These are phyloP conservation scores for Cervus canadensis DNA, from an alignment of 2,113 vertebrate genomes.

Conservation along the genomic window DNA sequence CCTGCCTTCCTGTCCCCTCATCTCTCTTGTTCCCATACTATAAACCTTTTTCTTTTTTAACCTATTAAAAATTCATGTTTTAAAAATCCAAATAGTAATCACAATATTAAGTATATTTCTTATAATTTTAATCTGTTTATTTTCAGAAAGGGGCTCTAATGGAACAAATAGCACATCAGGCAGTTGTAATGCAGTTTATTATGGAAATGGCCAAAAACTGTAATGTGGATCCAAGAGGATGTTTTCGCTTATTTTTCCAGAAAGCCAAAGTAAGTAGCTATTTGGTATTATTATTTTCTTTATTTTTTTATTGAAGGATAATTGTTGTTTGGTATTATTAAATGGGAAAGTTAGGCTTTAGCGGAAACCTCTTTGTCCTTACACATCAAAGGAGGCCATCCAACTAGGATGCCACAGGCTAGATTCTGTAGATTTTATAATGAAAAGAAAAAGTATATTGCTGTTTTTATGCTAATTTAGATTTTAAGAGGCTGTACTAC, in stretches of 20 bases:
- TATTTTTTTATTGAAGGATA: not conserved
- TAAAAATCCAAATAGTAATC: not conserved
- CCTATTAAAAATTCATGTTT: not conserved
- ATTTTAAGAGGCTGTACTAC: not conserved
- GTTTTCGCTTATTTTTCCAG: slow-evolving; percentile 97
- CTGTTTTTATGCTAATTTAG: not conserved
- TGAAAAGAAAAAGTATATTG: not conserved
- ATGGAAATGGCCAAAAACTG: slow-evolving; percentile 94
- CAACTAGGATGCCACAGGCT: not conserved
- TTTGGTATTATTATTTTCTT: not conserved
- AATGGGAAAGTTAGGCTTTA: not conserved
- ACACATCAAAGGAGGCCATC: not conserved
- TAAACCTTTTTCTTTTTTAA: not conserved
- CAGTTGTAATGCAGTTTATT: slow-evolving; percentile 98
- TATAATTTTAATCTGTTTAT: not conserved
- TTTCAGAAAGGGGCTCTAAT: slow-evolving; percentile 94
- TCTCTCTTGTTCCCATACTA: not conserved
- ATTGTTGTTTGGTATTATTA: not conserved
- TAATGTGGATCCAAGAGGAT: slow-evolving; percentile 94
- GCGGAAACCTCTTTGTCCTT: not conserved
- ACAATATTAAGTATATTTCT: not conserved
- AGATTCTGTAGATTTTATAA: not conserved
- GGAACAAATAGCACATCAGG: slow-evolving; percentile 98
- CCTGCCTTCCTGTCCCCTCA: not conserved
- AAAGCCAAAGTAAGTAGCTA: slow-evolving; percentile 93